phyloP scores from a whole-genome alignment of 1,140 invertebrate species.

The Zaprionus davidi region DNA sequence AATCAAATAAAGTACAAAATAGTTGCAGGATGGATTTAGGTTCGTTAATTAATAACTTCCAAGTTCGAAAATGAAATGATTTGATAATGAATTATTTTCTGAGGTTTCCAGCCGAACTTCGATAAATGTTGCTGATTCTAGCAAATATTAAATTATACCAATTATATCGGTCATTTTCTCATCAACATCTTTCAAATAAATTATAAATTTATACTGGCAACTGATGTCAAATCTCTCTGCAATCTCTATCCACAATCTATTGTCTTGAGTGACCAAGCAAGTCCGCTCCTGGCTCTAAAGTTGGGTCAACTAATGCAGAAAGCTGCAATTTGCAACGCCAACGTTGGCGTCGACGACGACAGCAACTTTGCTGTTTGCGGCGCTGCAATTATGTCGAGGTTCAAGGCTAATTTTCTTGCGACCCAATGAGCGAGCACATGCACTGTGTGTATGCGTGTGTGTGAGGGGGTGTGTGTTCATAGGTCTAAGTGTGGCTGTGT shows the following conservation, averaged over 20 bases:
- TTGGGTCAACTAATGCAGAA: conserved; percentile 62
- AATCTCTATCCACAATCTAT: not conserved
- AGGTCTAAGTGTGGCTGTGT: conserved; percentile 6
- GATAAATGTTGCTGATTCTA: too few species aligned
- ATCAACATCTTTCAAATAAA: too few species aligned
- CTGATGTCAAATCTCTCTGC: too few species aligned
- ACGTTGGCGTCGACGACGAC: conserved; percentile 1
- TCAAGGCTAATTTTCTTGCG: conserved; percentile 79
- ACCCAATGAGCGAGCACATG: conserved; percentile 46
- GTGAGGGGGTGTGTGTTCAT: conserved; percentile 11
- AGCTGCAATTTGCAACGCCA: conserved; percentile 29
- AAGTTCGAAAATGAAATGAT: too few species aligned
- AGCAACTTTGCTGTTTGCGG: conserved; percentile 40
- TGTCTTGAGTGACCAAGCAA: not conserved
- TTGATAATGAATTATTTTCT: too few species aligned
- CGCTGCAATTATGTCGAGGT: conserved; percentile 77
- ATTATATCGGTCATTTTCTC: too few species aligned
- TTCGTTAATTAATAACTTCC: too few species aligned
- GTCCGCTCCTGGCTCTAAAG: not conserved
- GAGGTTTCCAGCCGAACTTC: too few species aligned
- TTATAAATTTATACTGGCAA: too few species aligned
- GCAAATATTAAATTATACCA: too few species aligned
- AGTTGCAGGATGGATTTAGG: too few species aligned
- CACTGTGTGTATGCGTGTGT: conserved; percentile 16
- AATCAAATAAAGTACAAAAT: too few species aligned